Percentiles rank a stretch among this genome's conserved stretches.
Conservation (phyloP, 1,140 invertebrate genomes). For the Hermetia illucens region DNA sequence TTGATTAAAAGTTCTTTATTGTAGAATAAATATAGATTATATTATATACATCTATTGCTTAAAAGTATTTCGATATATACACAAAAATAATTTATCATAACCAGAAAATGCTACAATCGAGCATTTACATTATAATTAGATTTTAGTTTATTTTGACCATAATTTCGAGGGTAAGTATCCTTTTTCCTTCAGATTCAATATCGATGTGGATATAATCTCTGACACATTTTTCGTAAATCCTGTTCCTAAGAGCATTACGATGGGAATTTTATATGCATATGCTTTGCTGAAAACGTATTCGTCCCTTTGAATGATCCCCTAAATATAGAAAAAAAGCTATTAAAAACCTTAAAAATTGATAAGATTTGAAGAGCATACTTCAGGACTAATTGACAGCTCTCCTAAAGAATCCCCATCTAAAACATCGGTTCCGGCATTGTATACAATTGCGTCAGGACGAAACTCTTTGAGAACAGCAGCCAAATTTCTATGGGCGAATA, state of each 20-base stretch:
- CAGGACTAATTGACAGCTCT: conserved; percentile 44
- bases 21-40: too few relatives aligned
- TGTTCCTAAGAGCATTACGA: neutral
- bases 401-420: conserved; percentile 65
- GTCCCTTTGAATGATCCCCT: neutral
- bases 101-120: too few relatives aligned
- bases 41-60: too few relatives aligned
- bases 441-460: conserved; percentile 63
- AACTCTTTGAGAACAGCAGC: too few relatives aligned
- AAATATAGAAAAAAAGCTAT: neutral
- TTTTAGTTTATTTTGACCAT: too few relatives aligned
- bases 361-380: conserved; percentile 9
- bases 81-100: too few relatives aligned
- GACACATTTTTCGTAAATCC: neutral
- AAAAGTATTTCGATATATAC: too few relatives aligned
- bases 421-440: conserved; percentile 81
- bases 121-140: too few relatives aligned
- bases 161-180: neutral
- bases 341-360: neutral
- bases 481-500: too few relatives aligned
- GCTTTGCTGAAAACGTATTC: neutral
- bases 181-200: neutral
- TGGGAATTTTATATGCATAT: neutral
- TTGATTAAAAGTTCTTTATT: too few relatives aligned
- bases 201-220: neutral